A percentile compares a stretch with the other conserved stretches of the same genome.
phyloP scores from a whole-genome alignment of 2,113 vertebrate species.

The Eira barbara region DNA sequence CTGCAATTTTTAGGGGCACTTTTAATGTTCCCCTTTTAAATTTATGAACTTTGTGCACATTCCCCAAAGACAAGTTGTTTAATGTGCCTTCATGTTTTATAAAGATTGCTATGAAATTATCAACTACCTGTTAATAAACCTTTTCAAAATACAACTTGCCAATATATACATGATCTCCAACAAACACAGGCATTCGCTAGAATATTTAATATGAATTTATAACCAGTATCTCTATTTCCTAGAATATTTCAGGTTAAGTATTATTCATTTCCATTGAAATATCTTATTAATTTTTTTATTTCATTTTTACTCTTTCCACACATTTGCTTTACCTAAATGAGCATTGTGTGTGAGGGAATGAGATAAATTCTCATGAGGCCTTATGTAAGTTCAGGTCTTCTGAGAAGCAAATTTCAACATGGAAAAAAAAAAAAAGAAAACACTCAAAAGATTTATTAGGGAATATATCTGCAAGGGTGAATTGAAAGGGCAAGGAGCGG shows the following conservation, averaged over 20 bases:
- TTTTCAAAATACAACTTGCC: background rate
- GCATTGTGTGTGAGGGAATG: background rate
- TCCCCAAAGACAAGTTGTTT: background rate
- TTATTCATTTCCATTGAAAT: background rate
- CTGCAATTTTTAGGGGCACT: background rate
- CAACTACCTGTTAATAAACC: background rate
- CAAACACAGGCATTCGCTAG: background rate
- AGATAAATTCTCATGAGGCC: background rate
- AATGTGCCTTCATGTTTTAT: background rate
- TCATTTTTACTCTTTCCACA: background rate
- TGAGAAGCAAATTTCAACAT: background rate
- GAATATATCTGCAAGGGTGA: accelerated
- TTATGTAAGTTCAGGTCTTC: background rate
- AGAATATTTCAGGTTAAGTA: background rate
- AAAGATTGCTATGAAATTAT: background rate
- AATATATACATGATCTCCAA: background rate
- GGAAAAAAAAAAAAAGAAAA: background rate
- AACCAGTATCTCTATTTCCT: background rate
- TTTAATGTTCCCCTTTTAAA: conserved; percentile 6
- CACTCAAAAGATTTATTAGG: background rate
- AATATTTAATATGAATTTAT: background rate
- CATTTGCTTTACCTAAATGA: background rate
- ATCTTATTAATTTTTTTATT: background rate
- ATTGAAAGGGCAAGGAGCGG: background rate
- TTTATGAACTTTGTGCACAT: background rate